A percentile compares a stretch with the other conserved stretches of the same genome.
Conservation (phyloP, 2,113 vertebrate genomes). For the Agapornis roseicollis region DNA sequence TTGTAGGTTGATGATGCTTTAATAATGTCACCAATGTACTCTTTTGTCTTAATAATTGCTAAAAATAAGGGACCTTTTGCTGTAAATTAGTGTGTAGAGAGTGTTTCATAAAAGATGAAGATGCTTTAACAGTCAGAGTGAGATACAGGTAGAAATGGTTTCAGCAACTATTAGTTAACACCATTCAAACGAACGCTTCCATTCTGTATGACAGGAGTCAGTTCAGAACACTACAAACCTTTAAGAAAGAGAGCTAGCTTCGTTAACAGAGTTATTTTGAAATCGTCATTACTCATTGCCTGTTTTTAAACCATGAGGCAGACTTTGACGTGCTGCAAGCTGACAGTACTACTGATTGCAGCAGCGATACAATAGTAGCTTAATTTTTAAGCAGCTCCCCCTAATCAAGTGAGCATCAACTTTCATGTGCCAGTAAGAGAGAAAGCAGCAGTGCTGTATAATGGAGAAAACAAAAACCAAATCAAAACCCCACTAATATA, state of each 20-base stretch:
- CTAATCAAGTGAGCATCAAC: background rate
- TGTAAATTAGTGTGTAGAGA: background rate
- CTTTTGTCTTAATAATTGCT: slow-evolving; percentile 45
- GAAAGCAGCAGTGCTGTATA: background rate
- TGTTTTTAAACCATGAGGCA: background rate
- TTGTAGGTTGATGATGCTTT: slow-evolving; percentile 53
- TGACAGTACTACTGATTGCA: background rate
- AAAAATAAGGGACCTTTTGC: slow-evolving; percentile 37
- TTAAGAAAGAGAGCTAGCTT: background rate
- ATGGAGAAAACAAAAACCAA: background rate
- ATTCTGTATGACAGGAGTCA: background rate
- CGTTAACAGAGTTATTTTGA: background rate
- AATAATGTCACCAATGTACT: slow-evolving; percentile 50
- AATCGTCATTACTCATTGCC: background rate
- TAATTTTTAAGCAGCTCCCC: background rate
- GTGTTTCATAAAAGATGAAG: background rate
- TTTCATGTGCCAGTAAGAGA: background rate
- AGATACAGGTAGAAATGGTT: background rate
- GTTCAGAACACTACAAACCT: background rate
- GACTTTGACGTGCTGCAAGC: background rate
- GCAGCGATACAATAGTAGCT: background rate
- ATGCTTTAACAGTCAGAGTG: background rate
- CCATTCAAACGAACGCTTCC: background rate
- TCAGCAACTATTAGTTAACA: background rate
- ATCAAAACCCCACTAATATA: background rate